phyloP scores from a whole-genome alignment of 2,888 invertebrate species.

The Cephus pygmeus region DNA sequence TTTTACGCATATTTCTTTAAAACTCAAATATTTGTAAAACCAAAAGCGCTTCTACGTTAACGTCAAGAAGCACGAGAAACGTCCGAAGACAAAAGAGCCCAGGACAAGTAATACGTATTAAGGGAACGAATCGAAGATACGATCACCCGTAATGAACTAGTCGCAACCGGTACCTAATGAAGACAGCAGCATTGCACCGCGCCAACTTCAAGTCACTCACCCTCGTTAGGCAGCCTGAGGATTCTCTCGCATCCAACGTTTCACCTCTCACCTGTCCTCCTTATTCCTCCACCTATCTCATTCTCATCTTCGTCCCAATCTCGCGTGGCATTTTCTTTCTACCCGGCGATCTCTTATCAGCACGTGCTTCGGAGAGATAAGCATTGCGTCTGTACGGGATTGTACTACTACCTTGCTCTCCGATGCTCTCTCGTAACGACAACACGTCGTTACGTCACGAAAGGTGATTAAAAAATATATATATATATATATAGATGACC shows the following conservation, averaged over 20 bases:
- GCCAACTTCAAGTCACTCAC: conserved; percentile 2
- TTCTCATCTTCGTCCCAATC: conserved; percentile 4
- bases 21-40: neutral
- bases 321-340: conserved; percentile 6
- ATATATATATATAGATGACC: neutral
- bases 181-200: conserved; percentile 35
- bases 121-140: conserved; percentile 52
- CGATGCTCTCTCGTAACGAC: neutral
- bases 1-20: neutral
- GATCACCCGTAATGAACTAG: conserved; percentile 60
- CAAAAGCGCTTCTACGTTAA: neutral
- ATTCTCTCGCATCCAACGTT: neutral
- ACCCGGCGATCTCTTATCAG: neutral
- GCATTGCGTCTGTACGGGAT: neutral
- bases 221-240: neutral
- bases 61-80: neutral
- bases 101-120: conserved; percentile 5
- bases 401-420: neutral
- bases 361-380: neutral
- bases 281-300: conserved; percentile 7
- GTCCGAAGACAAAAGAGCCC: neutral
- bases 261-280: conserved; percentile 3
- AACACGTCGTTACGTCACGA: neutral
- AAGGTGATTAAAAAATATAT: neutral
- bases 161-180: conserved; percentile 53